A percentile compares a stretch with the other conserved stretches of the same genome.
Conservation (phyloP, 2,113 vertebrate species). For the Potamarius usumacintae region DNA sequence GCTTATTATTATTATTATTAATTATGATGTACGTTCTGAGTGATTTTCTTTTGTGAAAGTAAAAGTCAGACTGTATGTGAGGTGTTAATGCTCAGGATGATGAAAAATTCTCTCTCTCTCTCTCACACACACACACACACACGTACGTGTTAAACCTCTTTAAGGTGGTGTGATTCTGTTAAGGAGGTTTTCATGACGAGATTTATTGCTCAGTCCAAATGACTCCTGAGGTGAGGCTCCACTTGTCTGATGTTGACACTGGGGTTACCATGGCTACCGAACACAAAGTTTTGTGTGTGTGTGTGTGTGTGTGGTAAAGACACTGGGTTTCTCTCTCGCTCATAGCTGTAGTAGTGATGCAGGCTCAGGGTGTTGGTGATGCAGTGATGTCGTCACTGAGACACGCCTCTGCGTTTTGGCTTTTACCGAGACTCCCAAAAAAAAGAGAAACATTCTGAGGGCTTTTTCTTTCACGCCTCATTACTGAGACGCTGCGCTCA, state of each 20-base stretch:
- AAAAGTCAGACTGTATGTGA: background rate
- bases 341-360: conserved; percentile 41
- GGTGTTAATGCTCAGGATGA: background rate
- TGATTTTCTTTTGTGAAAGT: background rate
- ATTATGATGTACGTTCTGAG: too few relatives aligned
- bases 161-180: conserved; percentile 8
- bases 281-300: conserved; percentile 31
- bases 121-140: background rate
- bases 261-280: conserved; percentile 25
- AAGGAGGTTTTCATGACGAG: conserved; percentile 2
- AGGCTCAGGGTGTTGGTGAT: conserved; percentile 6
- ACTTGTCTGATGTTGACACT: conserved; percentile 45
- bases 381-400: conserved; percentile 27
- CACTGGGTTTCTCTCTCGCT: conserved; percentile 4
- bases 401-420: conserved; percentile 30
- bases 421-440: background rate
- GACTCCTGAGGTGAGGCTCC: background rate
- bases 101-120: background rate
- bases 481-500: background rate
- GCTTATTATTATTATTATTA: too few relatives aligned
- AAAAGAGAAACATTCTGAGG: background rate
- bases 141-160: background rate
- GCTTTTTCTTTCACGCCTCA: conserved; percentile 8
- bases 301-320: background rate
- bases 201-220: conserved; percentile 29